Evolutionary conservation across 2,888 invertebrate genomes (phyloP).

Genomic region (Cryptosula pallasiana): DNA sequence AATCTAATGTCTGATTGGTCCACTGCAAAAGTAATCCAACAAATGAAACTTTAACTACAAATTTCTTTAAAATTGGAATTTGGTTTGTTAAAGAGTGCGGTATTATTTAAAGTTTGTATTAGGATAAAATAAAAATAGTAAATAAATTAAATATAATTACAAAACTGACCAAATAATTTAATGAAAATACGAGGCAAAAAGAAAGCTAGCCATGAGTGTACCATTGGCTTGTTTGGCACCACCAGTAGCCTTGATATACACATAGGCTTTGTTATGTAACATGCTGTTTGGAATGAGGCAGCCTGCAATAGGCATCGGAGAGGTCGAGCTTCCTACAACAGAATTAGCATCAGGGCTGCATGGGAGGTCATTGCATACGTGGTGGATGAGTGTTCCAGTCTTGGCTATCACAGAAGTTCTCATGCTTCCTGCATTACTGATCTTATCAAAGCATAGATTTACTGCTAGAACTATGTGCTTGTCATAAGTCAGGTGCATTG

Average conservation of each 20-base stretch:
- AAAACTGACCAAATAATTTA: too few species aligned
- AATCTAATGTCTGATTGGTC: too few species aligned
- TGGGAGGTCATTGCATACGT: neutral
- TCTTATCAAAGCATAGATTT: neutral
- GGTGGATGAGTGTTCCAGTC: neutral
- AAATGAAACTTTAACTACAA: too few species aligned
- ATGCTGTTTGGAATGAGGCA: neutral
- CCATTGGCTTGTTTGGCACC: too few species aligned
- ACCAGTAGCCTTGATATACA: neutral
- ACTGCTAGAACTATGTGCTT: neutral
- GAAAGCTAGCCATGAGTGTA: too few species aligned
- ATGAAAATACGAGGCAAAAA: too few species aligned
- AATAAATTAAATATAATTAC: too few species aligned
- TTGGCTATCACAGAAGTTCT: neutral
- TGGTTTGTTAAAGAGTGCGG: too few species aligned
- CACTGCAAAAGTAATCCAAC: too few species aligned
- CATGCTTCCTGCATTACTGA: neutral
- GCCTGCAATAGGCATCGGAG: neutral
- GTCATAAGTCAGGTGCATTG: neutral
- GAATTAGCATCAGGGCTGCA: neutral
- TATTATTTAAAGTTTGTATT: too few species aligned
- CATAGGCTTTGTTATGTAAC: neutral
- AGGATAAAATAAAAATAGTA: too few species aligned
- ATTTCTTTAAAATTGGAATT: too few species aligned
- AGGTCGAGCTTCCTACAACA: neutral